These are phyloP conservation scores for Ibidorhyncha struthersii DNA, from an alignment of 2,113 vertebrate genomes.

Conservation along the genomic window DNA sequence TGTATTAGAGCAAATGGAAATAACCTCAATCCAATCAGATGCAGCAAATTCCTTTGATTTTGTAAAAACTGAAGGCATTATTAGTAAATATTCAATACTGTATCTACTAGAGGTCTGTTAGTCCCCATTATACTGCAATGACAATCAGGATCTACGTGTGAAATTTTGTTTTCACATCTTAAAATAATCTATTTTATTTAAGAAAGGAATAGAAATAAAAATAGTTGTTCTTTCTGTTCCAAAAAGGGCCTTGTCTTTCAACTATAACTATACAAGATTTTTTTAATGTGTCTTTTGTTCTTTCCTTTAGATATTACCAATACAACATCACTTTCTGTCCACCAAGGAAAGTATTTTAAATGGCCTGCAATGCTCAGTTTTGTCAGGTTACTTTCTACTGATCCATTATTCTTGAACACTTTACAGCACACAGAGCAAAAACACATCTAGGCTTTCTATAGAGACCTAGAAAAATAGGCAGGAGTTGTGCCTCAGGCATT, in stretches of 20 bases:
- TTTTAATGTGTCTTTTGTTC: not conserved
- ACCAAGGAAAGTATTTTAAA: not conserved
- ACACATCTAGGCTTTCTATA: not conserved
- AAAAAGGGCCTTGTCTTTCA: not conserved
- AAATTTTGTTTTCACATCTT: not conserved
- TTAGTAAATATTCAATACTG: not conserved
- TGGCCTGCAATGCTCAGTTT: not conserved
- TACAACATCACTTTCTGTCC: not conserved
- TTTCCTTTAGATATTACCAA: not conserved
- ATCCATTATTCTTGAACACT: not conserved
- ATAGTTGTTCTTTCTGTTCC: not conserved
- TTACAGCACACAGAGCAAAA: not conserved
- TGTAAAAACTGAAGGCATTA: not conserved
- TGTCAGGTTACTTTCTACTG: not conserved
- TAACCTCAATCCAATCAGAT: not conserved
- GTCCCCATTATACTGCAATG: not conserved
- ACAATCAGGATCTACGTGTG: not conserved
- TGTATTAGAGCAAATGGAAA: not conserved
- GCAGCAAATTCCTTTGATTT: not conserved
- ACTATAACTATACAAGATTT: not conserved
- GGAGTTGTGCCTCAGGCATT: constrained; percentile 38
- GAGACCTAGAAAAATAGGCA: not conserved
- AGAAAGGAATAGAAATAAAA: not conserved
- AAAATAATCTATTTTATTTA: not conserved
- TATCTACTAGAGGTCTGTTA: not conserved